Conservation (phyloP, 30 jellyfish, hydroid and myxozoan genomes). For the Turritopsis rubra region DNA sequence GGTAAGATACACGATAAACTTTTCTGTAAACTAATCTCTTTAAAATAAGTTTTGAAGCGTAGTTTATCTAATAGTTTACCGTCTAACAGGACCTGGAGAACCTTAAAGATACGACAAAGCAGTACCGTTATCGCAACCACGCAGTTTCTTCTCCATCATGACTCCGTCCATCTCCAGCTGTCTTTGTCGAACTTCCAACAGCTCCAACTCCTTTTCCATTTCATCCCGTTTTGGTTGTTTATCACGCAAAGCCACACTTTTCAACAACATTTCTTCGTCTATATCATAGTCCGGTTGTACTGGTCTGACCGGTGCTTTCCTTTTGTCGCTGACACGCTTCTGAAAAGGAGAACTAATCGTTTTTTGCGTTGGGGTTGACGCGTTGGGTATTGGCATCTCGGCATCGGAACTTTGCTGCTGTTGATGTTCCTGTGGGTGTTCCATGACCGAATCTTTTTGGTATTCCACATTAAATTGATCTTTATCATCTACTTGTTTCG, state of each 20-base stretch:
- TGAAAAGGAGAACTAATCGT: not conserved
- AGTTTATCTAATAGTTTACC: too few relatives aligned
- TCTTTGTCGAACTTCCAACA: conserved; percentile 57
- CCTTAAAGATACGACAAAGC: too few relatives aligned
- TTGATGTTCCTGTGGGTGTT: too few relatives aligned
- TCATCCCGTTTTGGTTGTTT: conserved; percentile 53
- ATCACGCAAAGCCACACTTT: conserved; percentile 30
- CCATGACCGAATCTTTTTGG: too few relatives aligned
- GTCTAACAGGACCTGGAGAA: too few relatives aligned
- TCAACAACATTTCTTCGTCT: not conserved
- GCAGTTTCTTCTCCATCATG: conserved; percentile 74
- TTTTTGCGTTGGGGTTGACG: not conserved
- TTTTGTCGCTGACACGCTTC: not conserved
- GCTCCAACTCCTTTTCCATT: conserved; percentile 54
- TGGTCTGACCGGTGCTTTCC: conserved; percentile 37
- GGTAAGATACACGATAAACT: too few relatives aligned
- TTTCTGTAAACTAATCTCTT: too few relatives aligned
- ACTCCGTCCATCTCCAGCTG: conserved; percentile 76
- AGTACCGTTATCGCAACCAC: conserved; percentile 73
- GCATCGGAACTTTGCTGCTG: not conserved
- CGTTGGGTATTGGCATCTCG: not conserved
- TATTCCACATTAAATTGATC: too few relatives aligned
- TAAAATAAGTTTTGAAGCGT: too few relatives aligned
- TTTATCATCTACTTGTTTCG: too few relatives aligned
- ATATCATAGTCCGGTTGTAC: conserved; percentile 6